phyloP scores from a whole-genome alignment of 1,140 invertebrate genomes.

The Drosophila repletoides region DNA sequence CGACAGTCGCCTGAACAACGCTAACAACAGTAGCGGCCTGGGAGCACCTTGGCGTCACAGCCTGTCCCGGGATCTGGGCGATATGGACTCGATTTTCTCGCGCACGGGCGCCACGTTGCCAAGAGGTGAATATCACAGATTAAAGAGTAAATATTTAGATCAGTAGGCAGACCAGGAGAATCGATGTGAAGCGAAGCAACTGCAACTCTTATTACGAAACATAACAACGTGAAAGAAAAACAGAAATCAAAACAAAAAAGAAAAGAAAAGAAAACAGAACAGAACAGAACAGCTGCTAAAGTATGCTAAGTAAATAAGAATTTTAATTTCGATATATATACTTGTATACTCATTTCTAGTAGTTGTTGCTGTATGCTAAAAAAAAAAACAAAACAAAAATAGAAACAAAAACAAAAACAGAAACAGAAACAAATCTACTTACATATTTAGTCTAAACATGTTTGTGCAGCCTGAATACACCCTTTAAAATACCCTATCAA shows the following conservation, averaged over 20 bases:
- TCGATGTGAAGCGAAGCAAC: slow-evolving; percentile 12
- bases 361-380: slow-evolving; percentile 74
- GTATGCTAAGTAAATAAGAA: slow-evolving; percentile 67
- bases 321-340: slow-evolving; percentile 40
- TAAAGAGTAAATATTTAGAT: slow-evolving; percentile 82
- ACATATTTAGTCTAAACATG: slow-evolving; percentile 56
- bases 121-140: slow-evolving; percentile 84
- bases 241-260: no score
- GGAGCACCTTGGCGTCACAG: slow-evolving; percentile 85
- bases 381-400: slow-evolving; percentile 3
- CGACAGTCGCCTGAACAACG: slow-evolving; percentile 78
- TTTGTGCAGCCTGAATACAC: slow-evolving; percentile 51
- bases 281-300: slow-evolving; percentile 19
- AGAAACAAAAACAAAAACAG: slow-evolving; percentile 10
- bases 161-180: slow-evolving; percentile 53
- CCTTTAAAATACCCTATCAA: slow-evolving; percentile 14
- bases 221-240: no score
- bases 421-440: slow-evolving; percentile 22
- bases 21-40: slow-evolving; percentile 53
- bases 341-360: slow-evolving; percentile 54
- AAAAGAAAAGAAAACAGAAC: slow-evolving; percentile 1
- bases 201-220: slow-evolving; percentile 6
- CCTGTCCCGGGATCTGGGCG: slow-evolving; percentile 84
- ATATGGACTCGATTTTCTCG: slow-evolving; percentile 84
- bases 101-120: slow-evolving; percentile 84